These are phyloP conservation scores for Nebria brevicollis DNA, from an alignment of 2,888 invertebrate species.

Conservation along the genomic window DNA sequence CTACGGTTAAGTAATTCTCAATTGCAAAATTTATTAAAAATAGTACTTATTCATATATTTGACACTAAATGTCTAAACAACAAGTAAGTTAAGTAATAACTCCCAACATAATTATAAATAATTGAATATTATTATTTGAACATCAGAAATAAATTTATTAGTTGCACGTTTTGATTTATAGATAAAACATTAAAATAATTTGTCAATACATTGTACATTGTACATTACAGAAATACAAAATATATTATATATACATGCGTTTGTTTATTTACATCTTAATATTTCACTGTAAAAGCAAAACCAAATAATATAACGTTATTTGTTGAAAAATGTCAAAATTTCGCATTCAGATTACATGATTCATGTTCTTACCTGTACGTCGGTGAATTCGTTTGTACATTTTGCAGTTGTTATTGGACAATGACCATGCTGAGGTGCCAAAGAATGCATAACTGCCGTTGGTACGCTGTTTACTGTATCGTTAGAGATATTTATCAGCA, in stretches of 20 bases:
- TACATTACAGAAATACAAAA: background rate
- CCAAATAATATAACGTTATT: background rate
- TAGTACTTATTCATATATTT: background rate
- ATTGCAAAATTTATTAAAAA: background rate
- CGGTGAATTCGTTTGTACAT: constrained; percentile 14
- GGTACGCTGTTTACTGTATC: constrained; percentile 27
- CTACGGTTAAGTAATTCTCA: background rate
- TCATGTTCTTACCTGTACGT: background rate
- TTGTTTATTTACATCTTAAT: background rate
- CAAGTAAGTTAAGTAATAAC: background rate
- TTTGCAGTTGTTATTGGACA: constrained; percentile 5
- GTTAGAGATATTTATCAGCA: constrained; percentile 38
- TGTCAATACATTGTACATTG: background rate
- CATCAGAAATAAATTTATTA: background rate
- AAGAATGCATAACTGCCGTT: constrained; percentile 25
- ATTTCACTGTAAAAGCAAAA: background rate
- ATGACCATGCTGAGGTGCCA: constrained; percentile 19
- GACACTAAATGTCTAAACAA: background rate
- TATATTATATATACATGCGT: background rate
- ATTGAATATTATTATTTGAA: background rate
- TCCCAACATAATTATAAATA: background rate
- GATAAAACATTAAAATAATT: background rate
- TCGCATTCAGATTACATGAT: background rate
- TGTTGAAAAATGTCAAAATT: background rate
- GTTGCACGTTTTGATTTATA: background rate